Percentiles rank a stretch among this genome's conserved stretches.
phyloP scores from a whole-genome alignment of 2,113 vertebrate genomes.

The Hippolais icterina region DNA sequence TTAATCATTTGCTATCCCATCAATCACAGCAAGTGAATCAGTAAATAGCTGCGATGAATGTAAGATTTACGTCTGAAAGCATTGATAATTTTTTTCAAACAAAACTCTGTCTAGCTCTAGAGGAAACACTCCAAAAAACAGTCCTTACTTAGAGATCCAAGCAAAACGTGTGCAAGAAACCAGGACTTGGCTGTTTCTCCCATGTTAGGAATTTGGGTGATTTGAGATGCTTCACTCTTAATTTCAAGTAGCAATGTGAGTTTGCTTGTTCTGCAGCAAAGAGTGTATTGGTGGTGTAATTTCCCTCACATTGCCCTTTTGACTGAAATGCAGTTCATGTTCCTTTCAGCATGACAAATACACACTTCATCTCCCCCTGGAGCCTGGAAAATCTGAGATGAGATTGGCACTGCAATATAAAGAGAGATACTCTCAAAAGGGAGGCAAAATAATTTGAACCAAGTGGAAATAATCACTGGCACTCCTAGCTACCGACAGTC shows the following conservation, averaged over 20 bases:
- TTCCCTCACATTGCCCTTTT: neutral
- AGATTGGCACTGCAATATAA: neutral
- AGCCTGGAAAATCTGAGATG: slow-evolving; percentile 17
- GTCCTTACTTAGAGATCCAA: neutral
- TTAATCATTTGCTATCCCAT: neutral
- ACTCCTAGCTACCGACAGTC: neutral
- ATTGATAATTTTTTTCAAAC: neutral
- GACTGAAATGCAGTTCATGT: neutral
- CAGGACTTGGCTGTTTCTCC: neutral
- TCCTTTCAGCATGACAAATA: neutral
- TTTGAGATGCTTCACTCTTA: neutral
- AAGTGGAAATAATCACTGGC: neutral
- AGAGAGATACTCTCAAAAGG: neutral
- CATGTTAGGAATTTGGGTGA: neutral
- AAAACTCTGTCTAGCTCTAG: neutral
- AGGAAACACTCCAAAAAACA: neutral
- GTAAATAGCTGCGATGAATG: neutral
- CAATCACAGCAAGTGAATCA: neutral
- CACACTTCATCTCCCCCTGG: neutral
- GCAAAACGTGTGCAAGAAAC: neutral
- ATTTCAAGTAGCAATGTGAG: neutral
- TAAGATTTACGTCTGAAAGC: neutral
- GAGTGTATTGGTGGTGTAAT: neutral
- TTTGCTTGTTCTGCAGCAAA: neutral
- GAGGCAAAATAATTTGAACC: neutral